Base-by-base conservation (phyloP, 2,888 invertebrate genomes). In the Tromatobia lineatoria region DNA sequence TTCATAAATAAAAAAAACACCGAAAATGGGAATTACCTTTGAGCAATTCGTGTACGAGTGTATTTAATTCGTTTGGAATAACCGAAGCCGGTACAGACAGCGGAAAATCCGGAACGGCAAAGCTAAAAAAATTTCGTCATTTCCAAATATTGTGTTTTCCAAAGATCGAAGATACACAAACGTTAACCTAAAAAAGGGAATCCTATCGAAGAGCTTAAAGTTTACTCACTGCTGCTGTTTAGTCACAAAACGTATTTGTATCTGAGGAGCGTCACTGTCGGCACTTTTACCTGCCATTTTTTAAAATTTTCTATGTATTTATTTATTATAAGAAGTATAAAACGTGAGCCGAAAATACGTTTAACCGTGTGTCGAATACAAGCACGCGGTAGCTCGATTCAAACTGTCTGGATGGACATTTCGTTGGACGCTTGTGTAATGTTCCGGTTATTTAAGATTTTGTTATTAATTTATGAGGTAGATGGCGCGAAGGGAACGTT, bases 51-150 rank as follows among this genome's bases (percentile, higher is more conserved):
- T 98, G 98, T 2, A 99, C 94, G 74, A 99, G 94, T 34, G 95
- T 96, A 92, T 97, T 98, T 13, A 99, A 94, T 81, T 97, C 97
- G 25, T 95, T 94, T 13, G 95, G 93, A 67, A 96, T 95, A 3
- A 97, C 95, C 86, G 95, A 96, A 67, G 96, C 95, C 73, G 97
- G 97, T 25, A 99, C 97, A 18, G 98, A 97, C 90, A 97, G 96
- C 0, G 98, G 97, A 87, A 95, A 96, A 93, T 98, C 97, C 7
- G 98, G 96, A 66, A 99, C 96, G 8, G 98, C 97, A 95, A 96
- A 98, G 88, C 98, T 98, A 92, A 87, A 94, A 94, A 38, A 38
- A 38, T 10, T 38, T 38, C 38, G 38, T 10, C 50, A 13, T 66
- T 59, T 74, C 23, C 23, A n/a, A n/a, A n/a, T 20, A 18, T 57